These are phyloP conservation scores for Phyllotreta striolata DNA, from an alignment of 2,888 invertebrate species.

Conservation along the genomic window DNA sequence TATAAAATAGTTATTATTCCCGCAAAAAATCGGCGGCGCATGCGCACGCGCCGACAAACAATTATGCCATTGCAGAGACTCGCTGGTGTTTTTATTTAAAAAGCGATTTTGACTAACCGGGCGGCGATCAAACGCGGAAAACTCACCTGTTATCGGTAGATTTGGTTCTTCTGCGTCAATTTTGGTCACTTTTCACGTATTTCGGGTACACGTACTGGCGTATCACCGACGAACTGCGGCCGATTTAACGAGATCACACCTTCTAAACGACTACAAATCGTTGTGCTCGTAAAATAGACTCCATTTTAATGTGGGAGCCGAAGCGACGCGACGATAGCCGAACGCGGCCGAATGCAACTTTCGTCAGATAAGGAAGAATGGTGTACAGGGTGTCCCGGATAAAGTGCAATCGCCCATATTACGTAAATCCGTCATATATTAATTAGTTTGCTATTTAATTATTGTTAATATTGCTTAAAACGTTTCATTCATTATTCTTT, in stretches of 20 bases:
- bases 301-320: conserved; percentile 49
- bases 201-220: conserved; percentile 43
- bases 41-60: conserved; percentile 52
- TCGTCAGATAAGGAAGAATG: conserved; percentile 15
- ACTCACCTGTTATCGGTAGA: conserved; percentile 46
- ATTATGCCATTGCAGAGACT: conserved; percentile 54
- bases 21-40: conserved; percentile 44
- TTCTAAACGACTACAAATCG: conserved; percentile 55
- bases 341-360: conserved; percentile 27
- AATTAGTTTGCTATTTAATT: too few species aligned
- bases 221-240: conserved; percentile 30
- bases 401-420: too few species aligned
- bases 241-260: conserved; percentile 38
- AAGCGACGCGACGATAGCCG: conserved; percentile 30
- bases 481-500: too few species aligned
- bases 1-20: conserved; percentile 35
- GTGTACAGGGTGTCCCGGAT: too few species aligned
- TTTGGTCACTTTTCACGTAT: conserved; percentile 34
- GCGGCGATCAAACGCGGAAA: conserved; percentile 47
- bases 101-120: conserved; percentile 36
- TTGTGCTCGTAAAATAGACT: conserved; percentile 53
- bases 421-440: too few species aligned
- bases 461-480: too few species aligned
- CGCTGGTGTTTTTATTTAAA: conserved; percentile 44
- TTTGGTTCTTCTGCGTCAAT: conserved; percentile 37